Conservation (phyloP, 2,888 invertebrate genomes). For the Eucera pruinosa region DNA sequence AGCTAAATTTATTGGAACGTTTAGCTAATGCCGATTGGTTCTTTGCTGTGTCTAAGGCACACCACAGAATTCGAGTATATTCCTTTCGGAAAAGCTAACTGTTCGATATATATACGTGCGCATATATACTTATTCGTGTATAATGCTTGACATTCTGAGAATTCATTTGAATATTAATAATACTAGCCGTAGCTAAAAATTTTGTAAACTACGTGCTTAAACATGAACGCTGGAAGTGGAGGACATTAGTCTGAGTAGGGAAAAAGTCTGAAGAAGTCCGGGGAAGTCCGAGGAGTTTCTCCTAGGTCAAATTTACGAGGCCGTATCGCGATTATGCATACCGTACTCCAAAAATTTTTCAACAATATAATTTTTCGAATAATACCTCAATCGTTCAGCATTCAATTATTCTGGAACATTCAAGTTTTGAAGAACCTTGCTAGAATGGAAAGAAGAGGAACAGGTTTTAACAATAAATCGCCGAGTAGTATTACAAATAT, state of each 20-base stretch:
- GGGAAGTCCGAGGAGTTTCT: slow-evolving; percentile 16
- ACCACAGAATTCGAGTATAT: no score
- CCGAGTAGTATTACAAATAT: slow-evolving; percentile 34
- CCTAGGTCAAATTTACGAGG: background rate
- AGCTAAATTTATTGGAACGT: no score
- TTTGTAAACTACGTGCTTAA: background rate
- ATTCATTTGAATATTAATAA: background rate
- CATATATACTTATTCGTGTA: no score
- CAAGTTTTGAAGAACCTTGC: slow-evolving; percentile 21
- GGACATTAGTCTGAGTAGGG: no score
- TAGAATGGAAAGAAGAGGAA: slow-evolving; percentile 13
- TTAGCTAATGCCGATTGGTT: no score
- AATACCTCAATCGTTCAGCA: slow-evolving; percentile 18
- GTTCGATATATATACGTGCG: no score
- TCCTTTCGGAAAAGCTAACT: no score
- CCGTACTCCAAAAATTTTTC: slow-evolving; percentile 28
- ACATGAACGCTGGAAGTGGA: no score
- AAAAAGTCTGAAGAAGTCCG: background rate
- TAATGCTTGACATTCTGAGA: background rate
- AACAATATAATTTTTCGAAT: slow-evolving; percentile 37
- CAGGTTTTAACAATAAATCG: slow-evolving; percentile 5
- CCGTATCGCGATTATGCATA: slow-evolving; percentile 44
- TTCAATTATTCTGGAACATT: slow-evolving; percentile 50
- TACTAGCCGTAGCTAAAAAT: background rate
- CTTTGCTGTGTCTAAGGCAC: no score